A percentile compares a stretch with the other conserved stretches of the same genome.
Conservation (phyloP, 2,113 vertebrate genomes). For the Petroica traversi region DNA sequence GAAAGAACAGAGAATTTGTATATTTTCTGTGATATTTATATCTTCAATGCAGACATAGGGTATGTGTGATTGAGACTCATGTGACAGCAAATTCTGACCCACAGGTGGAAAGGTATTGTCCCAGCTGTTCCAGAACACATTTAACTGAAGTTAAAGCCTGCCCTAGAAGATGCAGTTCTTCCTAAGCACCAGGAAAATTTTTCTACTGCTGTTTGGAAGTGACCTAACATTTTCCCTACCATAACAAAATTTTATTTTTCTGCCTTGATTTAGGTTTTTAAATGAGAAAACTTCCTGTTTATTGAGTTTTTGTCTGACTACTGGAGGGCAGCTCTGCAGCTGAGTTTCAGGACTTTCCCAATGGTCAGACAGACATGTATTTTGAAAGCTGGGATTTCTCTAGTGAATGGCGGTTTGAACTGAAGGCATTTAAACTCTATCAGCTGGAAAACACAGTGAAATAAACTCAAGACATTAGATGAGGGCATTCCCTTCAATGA, state of each 20-base stretch:
- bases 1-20: background rate
- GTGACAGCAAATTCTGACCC: background rate
- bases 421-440: background rate
- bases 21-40: background rate
- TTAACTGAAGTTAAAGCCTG: background rate
- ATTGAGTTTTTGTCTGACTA: conserved; percentile 39
- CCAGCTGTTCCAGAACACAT: background rate
- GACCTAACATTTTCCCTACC: background rate
- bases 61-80: background rate
- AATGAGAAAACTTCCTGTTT: conserved; percentile 60
- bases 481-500: background rate
- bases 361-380: background rate
- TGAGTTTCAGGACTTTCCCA: conserved; percentile 48
- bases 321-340: background rate
- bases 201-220: background rate
- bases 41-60: background rate
- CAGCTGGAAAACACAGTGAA: background rate
- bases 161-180: background rate
- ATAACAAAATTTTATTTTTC: background rate
- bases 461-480: background rate
- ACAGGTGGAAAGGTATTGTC: background rate
- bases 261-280: conserved; percentile 26
- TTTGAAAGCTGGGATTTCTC: conserved; percentile 37
- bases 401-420: background rate
- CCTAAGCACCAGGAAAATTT: background rate